phyloP scores from a whole-genome alignment of 2,888 invertebrate genomes.

The Caenorhabditis sulstoni region DNA sequence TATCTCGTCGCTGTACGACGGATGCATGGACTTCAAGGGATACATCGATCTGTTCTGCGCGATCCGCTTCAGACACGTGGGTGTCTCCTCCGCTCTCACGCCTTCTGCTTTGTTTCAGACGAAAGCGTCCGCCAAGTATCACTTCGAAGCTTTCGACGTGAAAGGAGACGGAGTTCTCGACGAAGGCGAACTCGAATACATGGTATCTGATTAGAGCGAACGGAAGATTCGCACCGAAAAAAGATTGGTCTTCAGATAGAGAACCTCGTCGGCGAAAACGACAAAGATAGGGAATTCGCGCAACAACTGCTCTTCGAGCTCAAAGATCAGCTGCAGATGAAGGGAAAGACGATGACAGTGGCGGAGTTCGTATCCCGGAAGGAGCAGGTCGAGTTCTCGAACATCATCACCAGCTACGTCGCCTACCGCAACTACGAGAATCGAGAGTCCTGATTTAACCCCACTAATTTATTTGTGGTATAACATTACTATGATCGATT shows the following conservation, averaged over 20 bases:
- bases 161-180: constrained; percentile 55
- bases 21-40: constrained; percentile 54
- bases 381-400: constrained; percentile 16
- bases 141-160: constrained; percentile 55
- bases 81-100: background rate
- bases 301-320: constrained; percentile 18
- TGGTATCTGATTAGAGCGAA: constrained; percentile 5
- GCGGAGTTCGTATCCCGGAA: background rate
- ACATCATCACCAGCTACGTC: constrained; percentile 32
- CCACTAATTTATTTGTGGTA: constrained; percentile 7
- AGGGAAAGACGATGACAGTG: constrained; percentile 1
- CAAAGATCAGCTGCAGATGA: constrained; percentile 28
- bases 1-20: constrained; percentile 45
- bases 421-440: constrained; percentile 39
- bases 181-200: constrained; percentile 36
- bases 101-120: constrained; percentile 41
- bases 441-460: constrained; percentile 25
- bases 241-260: too few relatives aligned
- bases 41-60: constrained; percentile 53
- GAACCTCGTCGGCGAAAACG: too few relatives aligned
- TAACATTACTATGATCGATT: constrained; percentile 4
- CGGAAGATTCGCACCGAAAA: background rate
- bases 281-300: background rate
- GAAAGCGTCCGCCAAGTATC: constrained; percentile 42
- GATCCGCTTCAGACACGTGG: constrained; percentile 47